A percentile compares a stretch with the other conserved stretches of the same genome.
Evolutionary conservation across 2,797 vertebrate genomes (phyloP).

Genomic region (Threskiornis aethiopicus): DNA sequence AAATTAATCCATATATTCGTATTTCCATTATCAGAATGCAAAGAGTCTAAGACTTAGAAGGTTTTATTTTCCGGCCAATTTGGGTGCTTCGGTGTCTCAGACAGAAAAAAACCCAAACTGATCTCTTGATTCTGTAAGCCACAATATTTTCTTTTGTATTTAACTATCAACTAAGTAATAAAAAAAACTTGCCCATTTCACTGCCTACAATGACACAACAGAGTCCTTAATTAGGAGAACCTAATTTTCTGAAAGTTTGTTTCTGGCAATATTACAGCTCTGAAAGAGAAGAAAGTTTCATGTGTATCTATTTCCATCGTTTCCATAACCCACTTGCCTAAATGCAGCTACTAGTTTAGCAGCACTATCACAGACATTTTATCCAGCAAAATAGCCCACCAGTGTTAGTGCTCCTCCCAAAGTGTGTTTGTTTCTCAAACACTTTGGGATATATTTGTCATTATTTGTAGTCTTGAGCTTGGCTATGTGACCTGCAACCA

Average conservation of each 20-base stretch:
- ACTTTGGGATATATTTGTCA: neutral
- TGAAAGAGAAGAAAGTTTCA: neutral
- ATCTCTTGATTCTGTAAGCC: neutral
- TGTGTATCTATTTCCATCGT: neutral
- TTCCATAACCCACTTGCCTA: neutral
- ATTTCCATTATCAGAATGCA: neutral
- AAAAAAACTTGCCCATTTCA: neutral
- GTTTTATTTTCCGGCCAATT: neutral
- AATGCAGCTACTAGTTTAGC: neutral
- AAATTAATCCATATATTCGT: neutral
- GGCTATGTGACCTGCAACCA: neutral
- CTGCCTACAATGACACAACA: neutral
- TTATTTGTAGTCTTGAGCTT: neutral
- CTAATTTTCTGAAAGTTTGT: neutral
- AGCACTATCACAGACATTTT: neutral
- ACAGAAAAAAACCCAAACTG: fast-evolving
- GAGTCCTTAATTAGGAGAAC: neutral
- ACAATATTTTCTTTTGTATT: neutral
- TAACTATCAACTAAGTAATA: neutral
- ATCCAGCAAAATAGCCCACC: neutral
- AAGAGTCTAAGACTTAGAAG: neutral
- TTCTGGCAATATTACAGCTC: neutral
- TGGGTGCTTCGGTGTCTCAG: neutral
- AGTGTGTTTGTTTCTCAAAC: neutral
- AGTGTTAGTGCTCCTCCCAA: neutral